These are phyloP conservation scores for Epinotia nisella DNA, from an alignment of 2,888 invertebrate genomes.

Conservation along the genomic window DNA sequence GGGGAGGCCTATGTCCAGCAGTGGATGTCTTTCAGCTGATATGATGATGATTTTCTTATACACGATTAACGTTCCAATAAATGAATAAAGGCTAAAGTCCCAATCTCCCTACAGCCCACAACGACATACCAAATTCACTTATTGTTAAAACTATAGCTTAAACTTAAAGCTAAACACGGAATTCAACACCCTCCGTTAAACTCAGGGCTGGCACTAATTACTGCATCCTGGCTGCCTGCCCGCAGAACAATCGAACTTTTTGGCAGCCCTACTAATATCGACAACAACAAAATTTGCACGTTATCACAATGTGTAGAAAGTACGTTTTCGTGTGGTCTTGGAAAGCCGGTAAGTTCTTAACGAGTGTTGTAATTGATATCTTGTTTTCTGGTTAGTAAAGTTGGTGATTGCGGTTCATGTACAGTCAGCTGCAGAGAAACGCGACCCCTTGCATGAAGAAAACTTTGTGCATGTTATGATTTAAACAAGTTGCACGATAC, in stretches of 20 bases:
- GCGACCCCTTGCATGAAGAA: too few species aligned
- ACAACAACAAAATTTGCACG: not conserved
- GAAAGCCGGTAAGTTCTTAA: not conserved
- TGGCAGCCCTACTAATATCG: not conserved
- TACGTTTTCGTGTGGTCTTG: not conserved
- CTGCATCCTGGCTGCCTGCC: constrained; percentile 19
- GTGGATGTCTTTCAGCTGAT: too few species aligned
- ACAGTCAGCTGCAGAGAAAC: too few species aligned
- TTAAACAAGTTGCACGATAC: too few species aligned
- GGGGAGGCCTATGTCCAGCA: too few species aligned
- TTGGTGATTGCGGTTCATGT: not conserved
- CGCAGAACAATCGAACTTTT: constrained; percentile 13
- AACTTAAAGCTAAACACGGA: not conserved
- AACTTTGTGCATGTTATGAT: too few species aligned
- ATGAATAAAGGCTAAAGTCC: too few species aligned
- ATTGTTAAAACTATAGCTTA: not conserved
- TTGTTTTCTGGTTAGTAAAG: not conserved
- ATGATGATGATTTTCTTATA: too few species aligned
- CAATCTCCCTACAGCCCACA: too few species aligned
- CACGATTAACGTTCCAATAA: too few species aligned
- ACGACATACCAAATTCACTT: not conserved
- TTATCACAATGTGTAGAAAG: not conserved
- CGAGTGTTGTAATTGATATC: constrained; percentile 7
- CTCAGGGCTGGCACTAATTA: constrained; percentile 20
- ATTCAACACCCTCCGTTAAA: not conserved